Evolutionary conservation across 1,140 invertebrate species (phyloP), one percentile per base, ranked within the genome.

Genomic region (Odontomachus brunneus): DNA sequence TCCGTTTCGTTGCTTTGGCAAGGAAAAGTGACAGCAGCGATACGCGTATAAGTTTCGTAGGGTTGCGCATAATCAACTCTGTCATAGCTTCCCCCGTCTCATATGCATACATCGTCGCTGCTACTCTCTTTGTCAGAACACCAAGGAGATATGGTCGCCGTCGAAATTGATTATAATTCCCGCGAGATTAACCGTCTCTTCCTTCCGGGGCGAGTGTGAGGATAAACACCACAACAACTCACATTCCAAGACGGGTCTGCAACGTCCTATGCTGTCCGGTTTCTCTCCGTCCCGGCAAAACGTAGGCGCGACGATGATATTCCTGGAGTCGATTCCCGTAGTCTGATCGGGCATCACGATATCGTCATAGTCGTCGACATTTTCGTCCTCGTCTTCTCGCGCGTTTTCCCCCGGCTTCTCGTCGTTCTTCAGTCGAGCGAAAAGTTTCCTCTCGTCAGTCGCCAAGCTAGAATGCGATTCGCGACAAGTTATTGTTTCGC

Each of bases 221-320:
- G 44, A 12, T 0, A n/a, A n/a, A 14, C 0, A 49, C 9, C 0
- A 49, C 3, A 33, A 1, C 15, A 7, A 84, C 83, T 82, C n/a
- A 87, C 67, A 78, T 62, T 33, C 2, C 29, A 33, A 2, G 19
- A 85, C 1, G 0, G 5, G 2, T 62, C 55, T 85, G 29, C 86
- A 87, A 3, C 1, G 7, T 14, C 84, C 86, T 3, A 0, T 17
- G 0, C 12, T 14, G 48, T 87, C 73, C 4, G 0, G 9, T 24
- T 0, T 38, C 29, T 86, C 9, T 0, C 84, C 84, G 0, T 1
- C 0, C 0, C 73, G 60, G 5, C 86, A 87, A 0, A 17, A 22
- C n/a, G 1, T 0, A 0, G 85, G 63, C 0, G 7, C 2, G 14
- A 9, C 2, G 12, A 86, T 33, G 44, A 86, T 66, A 12, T 24